phyloP scores from a whole-genome alignment of 2,888 invertebrate species.

The Drosophila greeni region DNA sequence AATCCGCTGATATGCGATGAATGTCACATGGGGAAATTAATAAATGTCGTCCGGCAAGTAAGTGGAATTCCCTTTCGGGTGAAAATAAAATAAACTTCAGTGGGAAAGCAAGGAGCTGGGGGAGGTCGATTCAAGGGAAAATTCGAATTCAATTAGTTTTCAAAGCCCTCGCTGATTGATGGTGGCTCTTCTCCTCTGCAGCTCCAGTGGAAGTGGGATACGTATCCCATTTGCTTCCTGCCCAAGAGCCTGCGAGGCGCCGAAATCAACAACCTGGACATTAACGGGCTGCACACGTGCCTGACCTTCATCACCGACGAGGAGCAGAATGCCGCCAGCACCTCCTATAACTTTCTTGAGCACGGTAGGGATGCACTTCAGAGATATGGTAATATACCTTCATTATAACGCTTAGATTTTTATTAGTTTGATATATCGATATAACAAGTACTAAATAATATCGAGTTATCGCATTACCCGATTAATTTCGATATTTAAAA shows the following conservation, averaged over 20 bases:
- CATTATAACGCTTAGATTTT: neutral
- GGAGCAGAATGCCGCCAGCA: conserved; percentile 80
- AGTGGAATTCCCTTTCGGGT: conserved; percentile 50
- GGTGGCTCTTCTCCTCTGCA: conserved; percentile 37
- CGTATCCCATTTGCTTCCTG: conserved; percentile 79
- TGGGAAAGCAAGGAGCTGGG: neutral
- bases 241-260: conserved; percentile 78
- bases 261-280: conserved; percentile 78
- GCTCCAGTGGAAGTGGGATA: conserved; percentile 79
- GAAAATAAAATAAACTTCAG: conserved; percentile 14
- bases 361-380: conserved; percentile 77
- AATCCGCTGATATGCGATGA: conserved; percentile 79
- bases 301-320: conserved; percentile 79
- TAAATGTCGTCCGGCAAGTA: conserved; percentile 78
- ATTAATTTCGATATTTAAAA: too few species aligned
- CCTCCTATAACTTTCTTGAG: conserved; percentile 80
- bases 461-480: too few species aligned
- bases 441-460: too few species aligned
- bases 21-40: conserved; percentile 79
- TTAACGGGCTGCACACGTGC: conserved; percentile 77
- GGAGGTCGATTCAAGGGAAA: neutral
- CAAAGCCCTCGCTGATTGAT: conserved; percentile 44
- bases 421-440: neutral
- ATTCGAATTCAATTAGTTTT: conserved; percentile 49
- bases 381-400: conserved; percentile 12